Base-by-base conservation (phyloP, 2,797 vertebrate genomes). In the Micropoecilia bifurca region DNA sequence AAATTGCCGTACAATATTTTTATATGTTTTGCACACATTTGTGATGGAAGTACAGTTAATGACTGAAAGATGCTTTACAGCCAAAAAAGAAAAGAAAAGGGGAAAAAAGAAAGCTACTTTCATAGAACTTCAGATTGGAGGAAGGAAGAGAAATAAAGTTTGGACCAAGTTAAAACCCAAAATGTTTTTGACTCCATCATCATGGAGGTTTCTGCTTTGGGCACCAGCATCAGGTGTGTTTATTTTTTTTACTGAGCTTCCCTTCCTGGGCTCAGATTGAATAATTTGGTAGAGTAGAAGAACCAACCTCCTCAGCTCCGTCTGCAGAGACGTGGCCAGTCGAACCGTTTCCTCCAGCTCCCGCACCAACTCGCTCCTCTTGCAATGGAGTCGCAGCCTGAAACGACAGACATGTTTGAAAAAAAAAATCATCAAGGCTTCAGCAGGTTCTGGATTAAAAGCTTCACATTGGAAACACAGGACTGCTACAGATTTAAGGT, bases 331-430 rank as follows among this genome's bases (percentile, higher is more conserved):
- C 0, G 97, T 92, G 2, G 98, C 96, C 78, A 97, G 90, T 6
- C 97, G 96, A 0, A 98, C 98, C 33, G 95, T 96, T 88, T 99
- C 97, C 92, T 99, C 98, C 87, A 99, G 95, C 87, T 99, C 98
- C 78, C 95, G 93, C 55, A 99, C 96, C 89, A 99, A 91, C 84
- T 98, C 97, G 89, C 96, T 99, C 90, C 98, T 97, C 92, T 94
- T 97, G 91, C 97, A 97, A 91, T 96, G 98, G 74, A 99, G 91
- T 68, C 97, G 97, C 80, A 99, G 82, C 77, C 98, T 99, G 88
- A 53, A 92, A 84, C 2, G 0, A 28, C 22, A 73, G 3, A 74
- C 18, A 66, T n/a, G 13, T 71, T 71, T 16, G 43, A 13, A 36
- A 61, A 33, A 59, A 57, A 10, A 12, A 30, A 28, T 5, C 4